A percentile compares a stretch with the other conserved stretches of the same genome.
Conservation (phyloP, 2,113 vertebrate species). For the Rhipidura dahli region DNA sequence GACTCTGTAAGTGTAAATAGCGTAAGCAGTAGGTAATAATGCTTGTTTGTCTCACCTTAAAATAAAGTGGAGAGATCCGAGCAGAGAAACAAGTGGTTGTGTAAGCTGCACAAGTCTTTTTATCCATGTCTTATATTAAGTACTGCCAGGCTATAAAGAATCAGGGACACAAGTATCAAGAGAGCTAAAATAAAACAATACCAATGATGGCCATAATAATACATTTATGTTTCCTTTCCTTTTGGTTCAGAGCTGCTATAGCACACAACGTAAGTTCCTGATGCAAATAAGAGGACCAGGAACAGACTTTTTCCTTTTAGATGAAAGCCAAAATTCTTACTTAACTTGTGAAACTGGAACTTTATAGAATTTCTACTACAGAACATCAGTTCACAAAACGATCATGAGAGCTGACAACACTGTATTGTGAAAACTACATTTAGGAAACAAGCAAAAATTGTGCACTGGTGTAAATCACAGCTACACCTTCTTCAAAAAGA, state of each 20-base stretch:
- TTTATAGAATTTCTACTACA: neutral
- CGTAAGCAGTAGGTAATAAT: neutral
- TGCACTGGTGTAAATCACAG: neutral
- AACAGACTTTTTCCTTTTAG: neutral
- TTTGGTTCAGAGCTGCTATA: neutral
- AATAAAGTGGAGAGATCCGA: neutral
- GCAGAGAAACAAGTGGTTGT: neutral
- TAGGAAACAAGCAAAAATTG: neutral
- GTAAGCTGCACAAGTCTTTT: neutral
- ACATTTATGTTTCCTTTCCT: neutral
- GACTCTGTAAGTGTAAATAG: neutral
- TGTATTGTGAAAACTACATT: neutral
- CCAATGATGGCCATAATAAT: neutral
- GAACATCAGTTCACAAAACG: neutral
- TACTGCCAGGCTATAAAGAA: neutral
- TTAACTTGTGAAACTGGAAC: neutral
- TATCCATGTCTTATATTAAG: neutral
- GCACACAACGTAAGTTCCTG: neutral
- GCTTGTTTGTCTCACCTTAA: neutral
- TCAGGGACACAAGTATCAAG: neutral
- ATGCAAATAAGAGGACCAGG: neutral
- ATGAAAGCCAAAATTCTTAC: neutral
- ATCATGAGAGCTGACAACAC: neutral
- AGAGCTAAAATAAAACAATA: constrained; percentile 16
- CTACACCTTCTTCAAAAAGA: neutral